Evolutionary conservation across 2,113 vertebrate species (phyloP).

Genomic region (Xiphorhynchus elegans): DNA sequence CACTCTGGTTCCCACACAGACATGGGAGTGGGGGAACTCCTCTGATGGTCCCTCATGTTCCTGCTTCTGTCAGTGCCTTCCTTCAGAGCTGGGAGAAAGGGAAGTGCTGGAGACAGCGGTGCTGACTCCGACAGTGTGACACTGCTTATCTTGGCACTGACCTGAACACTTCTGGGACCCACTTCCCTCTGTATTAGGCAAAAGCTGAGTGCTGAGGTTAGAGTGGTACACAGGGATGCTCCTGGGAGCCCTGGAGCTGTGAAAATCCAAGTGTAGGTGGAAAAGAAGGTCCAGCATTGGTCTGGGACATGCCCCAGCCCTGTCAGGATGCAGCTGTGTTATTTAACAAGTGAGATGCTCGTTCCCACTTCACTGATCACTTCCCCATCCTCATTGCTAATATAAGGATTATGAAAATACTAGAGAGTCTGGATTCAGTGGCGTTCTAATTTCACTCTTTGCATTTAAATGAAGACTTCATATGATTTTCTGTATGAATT

Average conservation of each 20-base stretch:
- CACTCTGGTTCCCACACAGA: neutral
- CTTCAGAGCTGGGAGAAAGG: neutral
- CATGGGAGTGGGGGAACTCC: neutral
- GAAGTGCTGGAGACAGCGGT: neutral
- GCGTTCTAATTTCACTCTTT: neutral
- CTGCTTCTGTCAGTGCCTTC: neutral
- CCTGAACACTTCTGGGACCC: neutral
- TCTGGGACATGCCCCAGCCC: neutral
- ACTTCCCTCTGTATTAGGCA: neutral
- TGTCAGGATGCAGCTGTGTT: neutral
- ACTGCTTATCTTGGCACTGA: neutral
- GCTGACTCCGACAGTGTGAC: rapidly evolving
- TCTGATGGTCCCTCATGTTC: neutral
- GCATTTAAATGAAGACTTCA: neutral
- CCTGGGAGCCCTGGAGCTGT: neutral
- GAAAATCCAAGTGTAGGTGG: neutral
- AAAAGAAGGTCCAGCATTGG: neutral
- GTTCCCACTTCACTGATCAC: neutral
- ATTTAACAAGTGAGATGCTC: neutral
- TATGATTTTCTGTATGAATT: neutral
- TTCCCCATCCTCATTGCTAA: neutral
- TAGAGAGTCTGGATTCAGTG: neutral
- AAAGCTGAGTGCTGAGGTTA: neutral
- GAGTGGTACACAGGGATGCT: neutral
- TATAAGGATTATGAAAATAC: neutral